phyloP scores from a whole-genome alignment of 2,888 invertebrate species.

The Caradrina kadenii region DNA sequence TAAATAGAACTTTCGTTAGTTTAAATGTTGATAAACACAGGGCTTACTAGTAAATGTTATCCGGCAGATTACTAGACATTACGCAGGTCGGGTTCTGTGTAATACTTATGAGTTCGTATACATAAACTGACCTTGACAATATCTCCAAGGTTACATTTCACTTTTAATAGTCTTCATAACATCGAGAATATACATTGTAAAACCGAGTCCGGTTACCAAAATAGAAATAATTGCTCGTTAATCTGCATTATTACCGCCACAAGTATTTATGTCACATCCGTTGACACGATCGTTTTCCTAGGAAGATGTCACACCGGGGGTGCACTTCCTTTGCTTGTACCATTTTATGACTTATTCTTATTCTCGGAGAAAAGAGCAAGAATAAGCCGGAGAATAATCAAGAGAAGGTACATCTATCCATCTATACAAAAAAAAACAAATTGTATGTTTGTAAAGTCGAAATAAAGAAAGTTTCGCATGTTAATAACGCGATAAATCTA shows the following conservation, averaged over 20 bases:
- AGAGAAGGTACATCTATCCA: too few species aligned
- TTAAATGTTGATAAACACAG: not conserved
- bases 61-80: not conserved
- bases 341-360: not conserved
- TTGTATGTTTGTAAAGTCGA: too few species aligned
- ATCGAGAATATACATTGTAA: conserved; percentile 20
- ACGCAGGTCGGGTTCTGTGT: not conserved
- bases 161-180: conserved; percentile 20
- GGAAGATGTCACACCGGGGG: conserved; percentile 2
- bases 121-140: conserved; percentile 2
- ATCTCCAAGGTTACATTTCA: not conserved
- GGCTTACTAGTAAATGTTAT: not conserved
- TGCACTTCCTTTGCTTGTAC: conserved; percentile 22
- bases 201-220: conserved; percentile 1
- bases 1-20: too few species aligned
- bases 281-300: conserved; percentile 20
- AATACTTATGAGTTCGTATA: not conserved
- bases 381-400: too few species aligned
- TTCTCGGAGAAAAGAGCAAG: too few species aligned
- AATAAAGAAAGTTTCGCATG: too few species aligned
- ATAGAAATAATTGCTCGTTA: conserved; percentile 44
- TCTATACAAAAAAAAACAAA: too few species aligned
- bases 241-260: conserved; percentile 26
- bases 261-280: conserved; percentile 35
- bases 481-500: too few species aligned